Base-by-base conservation (phyloP, 2,113 vertebrate genomes). In the Catharus bicknelli region DNA sequence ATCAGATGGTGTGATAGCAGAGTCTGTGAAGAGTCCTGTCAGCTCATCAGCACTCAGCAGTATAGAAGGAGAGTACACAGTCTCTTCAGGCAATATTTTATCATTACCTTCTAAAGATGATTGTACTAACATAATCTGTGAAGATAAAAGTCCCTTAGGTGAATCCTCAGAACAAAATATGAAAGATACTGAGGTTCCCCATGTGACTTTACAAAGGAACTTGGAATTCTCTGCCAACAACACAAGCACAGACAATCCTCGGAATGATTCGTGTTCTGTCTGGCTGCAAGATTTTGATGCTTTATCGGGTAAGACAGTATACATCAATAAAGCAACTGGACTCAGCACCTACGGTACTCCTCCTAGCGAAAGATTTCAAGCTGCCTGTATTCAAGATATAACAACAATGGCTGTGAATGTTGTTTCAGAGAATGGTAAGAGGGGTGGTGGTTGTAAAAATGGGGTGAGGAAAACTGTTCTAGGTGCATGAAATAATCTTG, bases 321-420 rank as follows among this genome's bases (percentile, higher is more conserved):
- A 99, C 45, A 93, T 99, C 93, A 99, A 99, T 96, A 98, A 79
- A 95, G 82, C 96, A 59, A 99, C 99, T 1, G 99, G 99, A 42
- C 98, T 99, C 47, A 99, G 99, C 97, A 98, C 97, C 63, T 99
- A 99, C 2, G 36, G 88, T 29, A 94, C 97, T 58, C 98, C 98
- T 16, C 55, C 96, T 13, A 1, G 43, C 38, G 40, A 89, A 59
- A 98, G 98, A n/a, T 86, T 95, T 57, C 96, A 86, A 11, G 96
- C 97, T n/a, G 68, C 79, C 59, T 99, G 99, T 69, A 77, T 97
- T 11, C 98, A 98, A 83, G 99, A 99, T 84, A 88, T 99, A 91
- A 99, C 98, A 80, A 99, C 98, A 29, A 97, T 98, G 97, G 98
- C 98, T 29, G 97, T 99, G 83, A 98, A 98, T 47, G 98, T 99